Base-by-base conservation (phyloP, 2,888 invertebrate species). In the Agrotis ipsilon region DNA sequence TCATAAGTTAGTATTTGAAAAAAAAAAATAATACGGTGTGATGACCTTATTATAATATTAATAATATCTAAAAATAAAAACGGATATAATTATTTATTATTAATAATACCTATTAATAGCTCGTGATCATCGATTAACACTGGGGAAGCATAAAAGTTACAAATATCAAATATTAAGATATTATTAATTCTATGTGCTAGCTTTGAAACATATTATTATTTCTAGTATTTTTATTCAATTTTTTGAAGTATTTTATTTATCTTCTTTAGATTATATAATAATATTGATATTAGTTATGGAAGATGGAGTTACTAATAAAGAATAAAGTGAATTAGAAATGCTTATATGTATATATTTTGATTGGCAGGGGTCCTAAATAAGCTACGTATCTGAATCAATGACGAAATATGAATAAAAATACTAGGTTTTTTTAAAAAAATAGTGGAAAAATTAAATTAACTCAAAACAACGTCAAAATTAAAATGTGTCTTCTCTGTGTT, bases 231-330 rank as follows among this genome's bases (percentile, higher is more conserved):
- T 43, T 32, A 14, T 58, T 6, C 1, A 49, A 54, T 49, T 43
- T 46, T 32, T 18, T 19, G 48, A 68, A 61, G 48, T 6, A 32
- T 60, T 43, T 14, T n/a, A 21, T 48, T 27, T 61, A 62, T 24
- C 18, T 54, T 62, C 70, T n/a, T n/a, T n/a, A n/a, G n/a, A n/a
- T n/a, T n/a, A n/a, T n/a, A n/a, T n/a, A n/a, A n/a, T n/a, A n/a
- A 75, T 27, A 27, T 24, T 24, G n/a, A n/a, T 24, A 4, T 27
- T 27, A 5, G 0, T 27, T 27, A 27, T 27, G 5, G 27, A 27
- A 27, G 27, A 27, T 60, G 72, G 72, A 61, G 45, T 43, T 52
- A 51, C 3, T 58, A 52, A 32, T 14, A 1, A 70, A 71, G 58
- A 39, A 45, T 39, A 7, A 9, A 49, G 3, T 32, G 43, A 45